phyloP scores from a whole-genome alignment of 2,888 invertebrate genomes.

The Catocala fraxini region DNA sequence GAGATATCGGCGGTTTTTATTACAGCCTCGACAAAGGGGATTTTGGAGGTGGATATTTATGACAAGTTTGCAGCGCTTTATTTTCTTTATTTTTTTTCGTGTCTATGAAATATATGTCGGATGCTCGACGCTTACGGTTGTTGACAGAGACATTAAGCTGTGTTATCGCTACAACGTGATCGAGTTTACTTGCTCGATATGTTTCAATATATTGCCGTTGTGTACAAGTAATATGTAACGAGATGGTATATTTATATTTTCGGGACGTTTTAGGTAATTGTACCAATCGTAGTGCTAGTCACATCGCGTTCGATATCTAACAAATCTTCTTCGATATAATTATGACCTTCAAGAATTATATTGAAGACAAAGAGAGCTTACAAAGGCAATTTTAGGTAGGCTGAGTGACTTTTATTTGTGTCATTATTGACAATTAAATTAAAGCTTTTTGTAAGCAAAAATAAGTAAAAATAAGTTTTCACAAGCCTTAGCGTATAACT shows the following conservation, averaged over 20 bases:
- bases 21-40: slow-evolving; percentile 59
- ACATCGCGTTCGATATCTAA: slow-evolving; percentile 7
- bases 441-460: too few relatives aligned
- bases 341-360: background rate
- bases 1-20: slow-evolving; percentile 67
- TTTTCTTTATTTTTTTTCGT: slow-evolving; percentile 58
- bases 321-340: background rate
- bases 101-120: slow-evolving; percentile 56
- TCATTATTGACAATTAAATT: too few relatives aligned
- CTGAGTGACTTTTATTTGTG: too few relatives aligned
- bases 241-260: slow-evolving; percentile 32
- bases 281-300: slow-evolving; percentile 17
- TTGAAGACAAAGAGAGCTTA: background rate
- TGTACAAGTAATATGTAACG: slow-evolving; percentile 35
- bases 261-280: slow-evolving; percentile 25
- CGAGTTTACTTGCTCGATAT: slow-evolving; percentile 43
- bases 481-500: too few relatives aligned
- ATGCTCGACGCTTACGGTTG: slow-evolving; percentile 54
- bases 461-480: too few relatives aligned
- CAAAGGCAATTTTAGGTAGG: too few relatives aligned
- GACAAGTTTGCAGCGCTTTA: slow-evolving; percentile 60
- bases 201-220: slow-evolving; percentile 48
- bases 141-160: slow-evolving; percentile 49
- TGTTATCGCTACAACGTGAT: slow-evolving; percentile 59
- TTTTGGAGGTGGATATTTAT: slow-evolving; percentile 64